Evolutionary conservation across 2,888 invertebrate species (phyloP).

Genomic region (Tryphoninae sp.): DNA sequence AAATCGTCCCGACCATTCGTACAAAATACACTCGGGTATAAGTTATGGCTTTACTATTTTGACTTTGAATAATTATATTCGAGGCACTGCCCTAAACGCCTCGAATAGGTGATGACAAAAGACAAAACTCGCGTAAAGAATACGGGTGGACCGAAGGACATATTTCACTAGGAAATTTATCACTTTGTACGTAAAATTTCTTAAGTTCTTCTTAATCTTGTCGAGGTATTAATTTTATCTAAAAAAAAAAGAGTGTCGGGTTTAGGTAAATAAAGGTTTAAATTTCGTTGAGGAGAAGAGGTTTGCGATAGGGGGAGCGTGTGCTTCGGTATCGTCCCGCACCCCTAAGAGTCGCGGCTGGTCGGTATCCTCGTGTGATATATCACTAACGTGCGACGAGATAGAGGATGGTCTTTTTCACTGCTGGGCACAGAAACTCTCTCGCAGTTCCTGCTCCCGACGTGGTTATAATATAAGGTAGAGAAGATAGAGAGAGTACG

Average conservation of each 20-base stretch:
- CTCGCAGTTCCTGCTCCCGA: slow-evolving; percentile 50
- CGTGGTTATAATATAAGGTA: slow-evolving; percentile 61
- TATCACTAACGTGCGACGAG: slow-evolving; percentile 45
- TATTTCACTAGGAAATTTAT: too few species aligned
- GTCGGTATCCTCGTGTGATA: slow-evolving; percentile 34
- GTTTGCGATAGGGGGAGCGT: neutral
- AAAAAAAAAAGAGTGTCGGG: neutral
- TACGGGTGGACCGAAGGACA: neutral
- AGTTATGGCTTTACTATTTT: slow-evolving; percentile 55
- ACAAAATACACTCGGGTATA: slow-evolving; percentile 25
- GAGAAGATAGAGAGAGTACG: neutral
- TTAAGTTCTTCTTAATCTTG: neutral
- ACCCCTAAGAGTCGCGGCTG: slow-evolving; percentile 1
- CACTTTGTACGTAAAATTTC: neutral
- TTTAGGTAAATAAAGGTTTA: slow-evolving; percentile 78
- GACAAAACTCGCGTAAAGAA: neutral
- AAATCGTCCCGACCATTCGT: slow-evolving; percentile 48
- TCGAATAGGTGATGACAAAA: neutral
- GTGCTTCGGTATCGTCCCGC: slow-evolving; percentile 3
- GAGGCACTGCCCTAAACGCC: slow-evolving; percentile 4
- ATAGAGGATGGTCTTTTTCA: slow-evolving; percentile 41
- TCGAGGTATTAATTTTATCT: neutral
- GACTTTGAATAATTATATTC: slow-evolving; percentile 59
- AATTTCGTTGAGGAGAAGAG: slow-evolving; percentile 71
- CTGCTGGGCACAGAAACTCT: slow-evolving; percentile 40